Base-by-base conservation (phyloP, 2,797 vertebrate species). In the Microhierax caerulescens region DNA sequence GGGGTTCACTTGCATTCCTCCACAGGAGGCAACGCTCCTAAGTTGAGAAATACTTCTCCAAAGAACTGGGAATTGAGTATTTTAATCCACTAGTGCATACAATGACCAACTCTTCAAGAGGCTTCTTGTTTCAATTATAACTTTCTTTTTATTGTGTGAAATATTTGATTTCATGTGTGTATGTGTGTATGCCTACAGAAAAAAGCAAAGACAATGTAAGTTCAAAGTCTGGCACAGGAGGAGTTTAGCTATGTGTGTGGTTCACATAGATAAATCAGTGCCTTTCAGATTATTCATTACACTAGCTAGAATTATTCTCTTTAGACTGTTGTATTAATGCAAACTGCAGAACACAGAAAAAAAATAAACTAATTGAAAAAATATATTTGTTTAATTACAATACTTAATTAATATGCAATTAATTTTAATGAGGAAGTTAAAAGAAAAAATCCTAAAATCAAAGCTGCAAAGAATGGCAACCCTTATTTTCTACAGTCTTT, bases 221-320 rank as follows among this genome's bases (percentile, higher is more conserved):
- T 95, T 95, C 90, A 95, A 97, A 97, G 90, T 93, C 94, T 91
- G 69, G 13, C 87, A 91, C 81, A 88, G 74, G 63, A 97, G 92
- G 77, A 92, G 86, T 95, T 92, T 78, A 97, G 34, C 84, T 96
- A 60, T 80, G 77, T 96, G 95, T 97, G 95, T 94, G 85, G 93
- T 93, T 96, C 78, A 80, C 2, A 5, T 47, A 97, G 96, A 97
- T 97, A 97, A 96, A 97, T 97, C 17, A 84, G 23, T 41, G 82
- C n/a, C 39, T 93, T 97, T 97, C 76, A 96, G 86, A 82, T 88
- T 97, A 82, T 93, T 97, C 89, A 96, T 96, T 97, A 97, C 97
- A 74, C 72, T 84, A 92, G n/a, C 39, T 86, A 69, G 53, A 96
- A 96, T 77, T 86, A 50, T 77, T 96, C 65, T 97, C 51, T 94